Evolutionary conservation across 2,797 vertebrate genomes (phyloP).

Genomic region (Triplophysa bombifrons): DNA sequence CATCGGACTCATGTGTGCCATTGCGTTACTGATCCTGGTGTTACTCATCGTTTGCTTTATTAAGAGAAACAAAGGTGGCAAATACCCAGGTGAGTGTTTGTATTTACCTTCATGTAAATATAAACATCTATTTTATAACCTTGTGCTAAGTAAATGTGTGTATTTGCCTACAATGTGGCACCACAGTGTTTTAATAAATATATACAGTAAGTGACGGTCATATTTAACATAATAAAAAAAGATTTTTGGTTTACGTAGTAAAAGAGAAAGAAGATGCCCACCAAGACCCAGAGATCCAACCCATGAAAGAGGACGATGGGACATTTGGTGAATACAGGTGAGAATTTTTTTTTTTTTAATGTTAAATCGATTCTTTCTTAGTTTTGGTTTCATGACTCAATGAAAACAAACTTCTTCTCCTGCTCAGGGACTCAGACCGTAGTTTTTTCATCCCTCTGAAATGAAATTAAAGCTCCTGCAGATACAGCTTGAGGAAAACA

Average conservation of each 20-base stretch:
- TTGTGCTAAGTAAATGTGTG: too few species aligned
- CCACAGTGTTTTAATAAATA: too few species aligned
- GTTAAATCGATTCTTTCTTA: neutral
- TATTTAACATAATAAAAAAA: too few species aligned
- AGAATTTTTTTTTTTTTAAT: too few species aligned
- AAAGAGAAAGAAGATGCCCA: slow-evolving; percentile 99
- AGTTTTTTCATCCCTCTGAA: slow-evolving; percentile 65
- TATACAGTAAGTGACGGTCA: too few species aligned
- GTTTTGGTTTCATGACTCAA: slow-evolving; percentile 31
- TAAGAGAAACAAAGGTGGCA: slow-evolving; percentile 97
- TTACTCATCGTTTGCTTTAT: slow-evolving; percentile 97
- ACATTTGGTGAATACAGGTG: slow-evolving; percentile 99
- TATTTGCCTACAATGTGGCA: too few species aligned
- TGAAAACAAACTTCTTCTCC: slow-evolving; percentile 52
- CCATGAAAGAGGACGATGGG: slow-evolving; percentile 98
- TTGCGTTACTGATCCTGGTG: slow-evolving; percentile 94
- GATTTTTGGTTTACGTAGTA: slow-evolving; percentile 71
- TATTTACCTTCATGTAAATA: too few species aligned
- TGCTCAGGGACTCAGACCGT: slow-evolving; percentile 66
- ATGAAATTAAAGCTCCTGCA: slow-evolving; percentile 64
- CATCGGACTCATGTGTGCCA: slow-evolving; percentile 97
- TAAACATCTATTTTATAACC: too few species aligned
- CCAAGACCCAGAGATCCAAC: slow-evolving; percentile 96
- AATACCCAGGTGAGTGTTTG: slow-evolving; percentile 88
- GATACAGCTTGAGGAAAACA: slow-evolving; percentile 68